Conservation (phyloP, 2,888 invertebrate species). For the Drosophila engyochracea region DNA sequence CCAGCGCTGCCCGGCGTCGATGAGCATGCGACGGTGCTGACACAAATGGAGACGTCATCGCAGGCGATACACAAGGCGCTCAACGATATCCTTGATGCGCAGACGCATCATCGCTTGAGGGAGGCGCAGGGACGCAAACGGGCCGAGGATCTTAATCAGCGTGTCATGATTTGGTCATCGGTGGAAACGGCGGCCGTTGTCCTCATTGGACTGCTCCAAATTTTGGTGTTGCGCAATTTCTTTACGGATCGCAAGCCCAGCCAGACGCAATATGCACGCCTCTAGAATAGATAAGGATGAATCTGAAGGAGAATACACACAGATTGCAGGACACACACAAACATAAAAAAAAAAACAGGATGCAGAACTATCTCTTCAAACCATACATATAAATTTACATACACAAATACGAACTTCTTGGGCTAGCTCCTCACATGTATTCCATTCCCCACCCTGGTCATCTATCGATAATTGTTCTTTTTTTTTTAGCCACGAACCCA, state of each 20-base stretch:
- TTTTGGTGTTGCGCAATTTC: slow-evolving; percentile 95
- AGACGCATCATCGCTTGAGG: slow-evolving; percentile 97
- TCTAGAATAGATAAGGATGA: slow-evolving; percentile 58
- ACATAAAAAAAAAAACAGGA: slow-evolving; percentile 7
- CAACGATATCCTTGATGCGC: slow-evolving; percentile 95
- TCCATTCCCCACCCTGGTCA: slow-evolving; percentile 15
- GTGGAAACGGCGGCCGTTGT: slow-evolving; percentile 95
- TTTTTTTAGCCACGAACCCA: slow-evolving; percentile 12
- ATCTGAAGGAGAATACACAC: not conserved
- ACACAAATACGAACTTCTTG: slow-evolving; percentile 9
- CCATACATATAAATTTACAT: slow-evolving; percentile 15
- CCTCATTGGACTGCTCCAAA: slow-evolving; percentile 95
- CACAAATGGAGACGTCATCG: slow-evolving; percentile 97
- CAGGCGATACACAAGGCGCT: slow-evolving; percentile 95
- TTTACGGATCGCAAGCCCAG: slow-evolving; percentile 90
- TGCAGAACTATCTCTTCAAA: slow-evolving; percentile 30
- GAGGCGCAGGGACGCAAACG: slow-evolving; percentile 97
- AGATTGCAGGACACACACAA: slow-evolving; percentile 5
- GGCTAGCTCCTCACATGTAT: slow-evolving; percentile 27
- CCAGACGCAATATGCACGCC: slow-evolving; percentile 83
- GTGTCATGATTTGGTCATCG: slow-evolving; percentile 97
- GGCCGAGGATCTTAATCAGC: slow-evolving; percentile 98
- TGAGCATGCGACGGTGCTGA: slow-evolving; percentile 96
- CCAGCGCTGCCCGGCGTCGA: slow-evolving; percentile 92
- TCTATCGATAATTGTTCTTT: slow-evolving; percentile 16